A percentile compares a stretch with the other conserved stretches of the same genome.
Evolutionary conservation across 2,113 vertebrate genomes (phyloP).

Genomic region (Phainopepla nitens): DNA sequence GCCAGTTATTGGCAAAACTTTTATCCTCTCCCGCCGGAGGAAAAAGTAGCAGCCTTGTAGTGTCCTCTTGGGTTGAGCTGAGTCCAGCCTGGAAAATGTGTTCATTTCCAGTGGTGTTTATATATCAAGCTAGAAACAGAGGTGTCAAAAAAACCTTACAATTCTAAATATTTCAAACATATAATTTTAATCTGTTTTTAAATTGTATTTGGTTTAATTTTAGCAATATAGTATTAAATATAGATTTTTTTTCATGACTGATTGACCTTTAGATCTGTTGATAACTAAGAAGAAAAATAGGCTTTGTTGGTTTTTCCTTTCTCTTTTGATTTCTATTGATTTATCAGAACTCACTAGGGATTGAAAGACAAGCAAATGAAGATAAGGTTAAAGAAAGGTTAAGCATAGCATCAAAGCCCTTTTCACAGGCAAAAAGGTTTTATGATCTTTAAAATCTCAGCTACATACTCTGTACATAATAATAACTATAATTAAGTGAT

Average conservation of each 20-base stretch:
- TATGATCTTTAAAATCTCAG: conserved; percentile 24
- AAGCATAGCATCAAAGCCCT: conserved; percentile 45
- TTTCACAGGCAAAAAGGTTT: conserved; percentile 10
- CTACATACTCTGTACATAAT: conserved; percentile 12
- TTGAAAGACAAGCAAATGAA: conserved; percentile 49
- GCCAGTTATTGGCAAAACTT: background rate
- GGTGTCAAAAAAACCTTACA: background rate
- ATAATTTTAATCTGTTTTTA: background rate
- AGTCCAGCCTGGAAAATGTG: background rate
- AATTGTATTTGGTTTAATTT: background rate
- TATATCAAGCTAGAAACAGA: background rate
- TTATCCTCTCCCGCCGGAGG: background rate
- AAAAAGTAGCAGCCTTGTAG: background rate
- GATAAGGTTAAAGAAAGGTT: conserved; percentile 60
- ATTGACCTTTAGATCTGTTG: background rate
- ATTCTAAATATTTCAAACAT: background rate
- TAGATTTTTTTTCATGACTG: background rate
- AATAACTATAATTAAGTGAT: conserved; percentile 58
- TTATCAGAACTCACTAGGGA: conserved; percentile 35
- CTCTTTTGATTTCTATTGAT: conserved; percentile 45
- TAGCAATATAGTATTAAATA: background rate
- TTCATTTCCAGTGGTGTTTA: background rate
- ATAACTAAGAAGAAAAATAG: conserved; percentile 19
- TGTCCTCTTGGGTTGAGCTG: background rate
- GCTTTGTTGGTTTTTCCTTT: background rate